Conservation (phyloP, 2,888 invertebrate genomes). For the Cephus pulcher region DNA sequence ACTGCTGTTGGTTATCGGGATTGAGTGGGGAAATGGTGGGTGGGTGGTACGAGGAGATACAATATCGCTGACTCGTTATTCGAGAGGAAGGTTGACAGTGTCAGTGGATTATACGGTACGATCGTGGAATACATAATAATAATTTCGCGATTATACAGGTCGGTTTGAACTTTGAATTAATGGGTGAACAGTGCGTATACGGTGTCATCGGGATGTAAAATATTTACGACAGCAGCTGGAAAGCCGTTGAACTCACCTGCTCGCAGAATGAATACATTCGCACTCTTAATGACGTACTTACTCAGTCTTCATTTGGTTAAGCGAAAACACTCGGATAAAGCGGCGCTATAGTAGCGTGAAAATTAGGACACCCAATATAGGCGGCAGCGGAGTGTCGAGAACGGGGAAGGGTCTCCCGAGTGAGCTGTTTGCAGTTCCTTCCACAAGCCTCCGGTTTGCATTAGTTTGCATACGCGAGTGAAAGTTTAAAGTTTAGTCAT, state of each 20-base stretch:
- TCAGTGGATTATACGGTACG: slow-evolving; percentile 11
- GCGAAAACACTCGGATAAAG: slow-evolving; percentile 45
- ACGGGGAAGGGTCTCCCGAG: slow-evolving; percentile 43
- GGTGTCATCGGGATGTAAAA: not conserved
- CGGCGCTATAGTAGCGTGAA: slow-evolving; percentile 28
- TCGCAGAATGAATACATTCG: slow-evolving; percentile 30
- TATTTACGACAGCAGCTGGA: slow-evolving; percentile 5
- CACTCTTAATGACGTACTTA: slow-evolving; percentile 43
- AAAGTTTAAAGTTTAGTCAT: slow-evolving; percentile 61
- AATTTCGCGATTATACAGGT: not conserved
- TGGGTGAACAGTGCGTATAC: not conserved
- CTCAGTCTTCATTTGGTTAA: slow-evolving; percentile 44
- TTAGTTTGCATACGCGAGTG: slow-evolving; percentile 60
- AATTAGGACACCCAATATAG: slow-evolving; percentile 47
- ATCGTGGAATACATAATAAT: not conserved
- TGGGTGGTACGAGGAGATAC: slow-evolving; percentile 6
- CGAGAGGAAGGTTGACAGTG: slow-evolving; percentile 7
- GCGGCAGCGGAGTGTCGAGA: slow-evolving; percentile 27
- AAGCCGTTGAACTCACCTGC: slow-evolving; percentile 8
- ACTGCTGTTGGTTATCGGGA: slow-evolving; percentile 14
- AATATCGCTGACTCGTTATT: slow-evolving; percentile 45
- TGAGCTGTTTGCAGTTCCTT: slow-evolving; percentile 60
- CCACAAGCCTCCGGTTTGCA: slow-evolving; percentile 56
- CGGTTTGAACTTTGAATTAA: not conserved
- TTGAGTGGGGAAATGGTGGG: not conserved